These are phyloP conservation scores for Troides oblongomaculatus DNA, from an alignment of 2,888 invertebrate genomes.

Conservation along the genomic window DNA sequence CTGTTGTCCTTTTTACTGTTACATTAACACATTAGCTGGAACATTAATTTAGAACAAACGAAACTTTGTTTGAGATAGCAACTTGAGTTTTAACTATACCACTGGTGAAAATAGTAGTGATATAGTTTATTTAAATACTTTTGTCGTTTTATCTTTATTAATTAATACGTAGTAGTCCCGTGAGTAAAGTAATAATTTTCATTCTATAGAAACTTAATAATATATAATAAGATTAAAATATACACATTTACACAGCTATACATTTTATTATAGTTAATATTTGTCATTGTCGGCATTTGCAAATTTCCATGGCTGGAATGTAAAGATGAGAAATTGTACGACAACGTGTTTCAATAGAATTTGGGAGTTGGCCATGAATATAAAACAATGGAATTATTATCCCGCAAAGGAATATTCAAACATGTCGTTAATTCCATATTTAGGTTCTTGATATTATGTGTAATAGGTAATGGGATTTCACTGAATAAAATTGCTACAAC, in stretches of 20 bases:
- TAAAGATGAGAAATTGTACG: constrained; percentile 46
- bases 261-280: constrained; percentile 50
- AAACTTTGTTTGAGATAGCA: background rate
- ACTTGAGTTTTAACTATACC: background rate
- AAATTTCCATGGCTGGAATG: constrained; percentile 56
- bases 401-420: constrained; percentile 18
- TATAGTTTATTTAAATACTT: background rate
- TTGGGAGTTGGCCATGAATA: constrained; percentile 53
- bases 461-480: no score
- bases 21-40: background rate
- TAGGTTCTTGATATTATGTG: no score
- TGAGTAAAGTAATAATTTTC: background rate
- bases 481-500: no score
- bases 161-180: background rate
- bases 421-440: background rate
- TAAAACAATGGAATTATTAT: constrained; percentile 56
- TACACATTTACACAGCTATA: constrained; percentile 50
- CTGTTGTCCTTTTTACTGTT: constrained; percentile 4
- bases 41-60: background rate
- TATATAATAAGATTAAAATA: constrained; percentile 27
- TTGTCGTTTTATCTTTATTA: background rate
- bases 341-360: constrained; percentile 52
- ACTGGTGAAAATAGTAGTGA: background rate
- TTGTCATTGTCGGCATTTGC: constrained; percentile 46
- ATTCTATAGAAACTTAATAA: constrained; percentile 14